phyloP scores from a whole-genome alignment of 2,797 vertebrate genomes.

The Malurus leucopterus region DNA sequence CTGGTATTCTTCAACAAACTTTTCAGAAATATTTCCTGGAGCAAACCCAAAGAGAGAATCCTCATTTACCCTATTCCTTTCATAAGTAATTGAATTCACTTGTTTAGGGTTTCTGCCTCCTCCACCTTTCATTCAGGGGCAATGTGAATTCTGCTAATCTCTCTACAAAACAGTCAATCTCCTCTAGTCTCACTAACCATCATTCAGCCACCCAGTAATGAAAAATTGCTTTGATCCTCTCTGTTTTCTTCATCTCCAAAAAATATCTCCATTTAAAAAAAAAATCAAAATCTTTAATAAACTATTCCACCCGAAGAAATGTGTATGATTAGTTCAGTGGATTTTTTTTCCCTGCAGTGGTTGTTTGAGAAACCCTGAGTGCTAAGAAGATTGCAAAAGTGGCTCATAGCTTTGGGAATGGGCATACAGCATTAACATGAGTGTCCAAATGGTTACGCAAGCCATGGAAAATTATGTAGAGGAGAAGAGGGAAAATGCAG shows the following conservation, averaged over 20 bases:
- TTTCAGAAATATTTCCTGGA: constrained; percentile 74
- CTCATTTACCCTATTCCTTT: constrained; percentile 65
- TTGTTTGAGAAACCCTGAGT: not conserved
- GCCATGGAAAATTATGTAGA: not conserved
- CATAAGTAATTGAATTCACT: constrained; percentile 64
- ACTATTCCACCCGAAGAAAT: not conserved
- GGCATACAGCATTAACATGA: not conserved
- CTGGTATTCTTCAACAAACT: constrained; percentile 68
- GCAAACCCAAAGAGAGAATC: constrained; percentile 53
- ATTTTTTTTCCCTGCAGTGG: not conserved
- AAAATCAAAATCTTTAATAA: not conserved
- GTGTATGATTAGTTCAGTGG: not conserved
- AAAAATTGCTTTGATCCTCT: constrained; percentile 47
- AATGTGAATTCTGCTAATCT: constrained; percentile 46
- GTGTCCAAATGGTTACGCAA: not conserved
- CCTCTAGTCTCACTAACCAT: constrained; percentile 38
- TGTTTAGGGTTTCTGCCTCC: constrained; percentile 62
- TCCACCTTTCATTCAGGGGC: constrained; percentile 44
- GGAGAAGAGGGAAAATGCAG: not conserved
- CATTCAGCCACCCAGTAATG: constrained; percentile 30
- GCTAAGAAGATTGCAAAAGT: not conserved
- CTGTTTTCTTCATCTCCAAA: not conserved
- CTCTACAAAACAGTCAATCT: constrained; percentile 29
- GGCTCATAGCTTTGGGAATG: not conserved
- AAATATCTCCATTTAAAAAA: not conserved